Base-by-base conservation (phyloP, 2,888 invertebrate genomes). In the Dioctria linearis region DNA sequence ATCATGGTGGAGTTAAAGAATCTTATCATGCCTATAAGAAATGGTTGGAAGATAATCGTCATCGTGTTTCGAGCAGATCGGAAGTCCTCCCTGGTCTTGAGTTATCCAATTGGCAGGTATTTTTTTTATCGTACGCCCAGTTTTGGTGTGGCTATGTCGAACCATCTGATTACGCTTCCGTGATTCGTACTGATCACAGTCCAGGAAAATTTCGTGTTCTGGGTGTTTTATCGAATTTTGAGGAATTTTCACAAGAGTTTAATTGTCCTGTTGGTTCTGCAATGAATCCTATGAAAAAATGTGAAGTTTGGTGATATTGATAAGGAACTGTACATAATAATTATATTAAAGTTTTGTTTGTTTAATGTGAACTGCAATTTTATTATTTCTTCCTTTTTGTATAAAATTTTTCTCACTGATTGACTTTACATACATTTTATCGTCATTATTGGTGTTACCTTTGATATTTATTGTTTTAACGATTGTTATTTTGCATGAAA, bases 111-210 rank as follows among this genome's bases (percentile, higher is more conserved):
- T 13, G 49, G 13, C 51, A 78, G 8, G 11, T 80, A 37, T 83
- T 82, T 54, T 82, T 80, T 78, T 39, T 82, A 6, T 39, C 67
- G 3, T 78, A 51, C 42, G 83, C 83, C 11, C 79, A 79, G 65
- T 63, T 57, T 43, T 83, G 59, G 69, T 83, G 83, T 42, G 46
- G 51, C 13, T 57, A 80, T 59, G 42, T 66, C 13, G 65, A 61
- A 93, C 93, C 83, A 93, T 93, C 88, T 90, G 92, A 82, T 91
- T 92, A 79, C 90, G 94, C 86, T 91, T 93, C 57, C 90, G 95
- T 84, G 93, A 93, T 86, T 88, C 93, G 81, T 90, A 93, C 83
- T 93, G 57, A 73, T 11, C 78, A 78, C 51, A 54, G 73, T 11
- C 71, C 71, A 11, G 69, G 57, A 9, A 61, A 73, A 46, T 59